These are phyloP conservation scores for Eueremaeus valkanovi DNA, from an alignment of 2,888 invertebrate genomes.

Conservation along the genomic window DNA sequence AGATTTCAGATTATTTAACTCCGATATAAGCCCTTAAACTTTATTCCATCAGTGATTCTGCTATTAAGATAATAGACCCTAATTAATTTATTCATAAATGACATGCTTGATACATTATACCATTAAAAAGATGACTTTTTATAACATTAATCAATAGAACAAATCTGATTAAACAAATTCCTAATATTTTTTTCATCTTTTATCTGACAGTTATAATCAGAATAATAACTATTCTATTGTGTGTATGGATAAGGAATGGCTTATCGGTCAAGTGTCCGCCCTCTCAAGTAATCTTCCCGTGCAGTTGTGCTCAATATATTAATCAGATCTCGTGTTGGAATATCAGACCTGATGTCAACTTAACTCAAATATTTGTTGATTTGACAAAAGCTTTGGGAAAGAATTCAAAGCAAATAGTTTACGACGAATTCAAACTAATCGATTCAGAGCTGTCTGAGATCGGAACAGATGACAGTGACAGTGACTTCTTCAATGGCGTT, in stretches of 20 bases:
- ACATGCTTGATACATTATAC: neutral
- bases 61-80: too few species aligned
- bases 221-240: neutral
- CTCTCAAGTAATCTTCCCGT: neutral
- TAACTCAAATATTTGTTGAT: slow-evolving; percentile 20
- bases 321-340: slow-evolving; percentile 32
- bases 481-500: slow-evolving; percentile 31
- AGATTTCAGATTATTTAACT: too few species aligned
- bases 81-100: neutral
- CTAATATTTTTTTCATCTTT: neutral
- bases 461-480: neutral
- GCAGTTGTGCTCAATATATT: slow-evolving; percentile 35
- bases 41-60: too few species aligned
- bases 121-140: neutral
- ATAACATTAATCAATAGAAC: neutral
- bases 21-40: too few species aligned
- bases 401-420: neutral
- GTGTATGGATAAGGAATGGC: neutral
- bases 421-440: slow-evolving; percentile 37
- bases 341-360: neutral
- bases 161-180: neutral
- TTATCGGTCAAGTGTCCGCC: neutral
- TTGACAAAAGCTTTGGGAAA: neutral
- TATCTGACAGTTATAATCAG: neutral
- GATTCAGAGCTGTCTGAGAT: slow-evolving; percentile 18